Conservation (phyloP, 2,797 vertebrate genomes). For the Enteromius paludinosus region DNA sequence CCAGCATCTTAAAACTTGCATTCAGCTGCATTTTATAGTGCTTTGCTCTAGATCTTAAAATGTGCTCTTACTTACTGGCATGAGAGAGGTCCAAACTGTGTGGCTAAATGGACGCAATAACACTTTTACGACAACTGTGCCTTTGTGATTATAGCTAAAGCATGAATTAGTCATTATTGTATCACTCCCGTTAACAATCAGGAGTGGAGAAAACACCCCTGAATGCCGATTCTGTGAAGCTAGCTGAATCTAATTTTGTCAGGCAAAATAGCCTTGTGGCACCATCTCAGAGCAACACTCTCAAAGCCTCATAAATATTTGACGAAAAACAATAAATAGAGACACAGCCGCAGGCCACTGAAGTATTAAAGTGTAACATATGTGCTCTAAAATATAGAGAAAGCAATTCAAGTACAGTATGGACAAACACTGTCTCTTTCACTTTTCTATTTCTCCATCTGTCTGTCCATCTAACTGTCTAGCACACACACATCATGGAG, state of each 20-base stretch:
- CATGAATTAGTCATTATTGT: conserved; percentile 3
- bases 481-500: not conserved
- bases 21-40: conserved; percentile 69
- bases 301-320: conserved; percentile 59
- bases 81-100: conserved; percentile 6
- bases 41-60: conserved; percentile 67
- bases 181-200: conserved; percentile 9
- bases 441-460: not conserved
- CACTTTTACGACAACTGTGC: conserved; percentile 7
- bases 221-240: not conserved
- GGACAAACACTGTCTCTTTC: not conserved
- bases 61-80: conserved; percentile 45
- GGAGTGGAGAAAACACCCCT: not conserved
- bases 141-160: not conserved
- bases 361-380: conserved; percentile 29
- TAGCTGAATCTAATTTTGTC: conserved; percentile 7
- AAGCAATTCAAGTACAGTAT: conserved; percentile 6
- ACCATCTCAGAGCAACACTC: conserved; percentile 48
- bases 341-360: conserved; percentile 19
- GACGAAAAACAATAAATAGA: conserved; percentile 62
- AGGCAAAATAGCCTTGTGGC: conserved; percentile 3
- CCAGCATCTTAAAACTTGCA: conserved; percentile 63
- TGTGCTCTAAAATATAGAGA: conserved; percentile 25
- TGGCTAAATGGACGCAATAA: not conserved
- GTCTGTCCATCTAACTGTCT: not conserved